These are phyloP conservation scores for Atopsyche davidsoni DNA, from an alignment of 1,140 invertebrate genomes.

Conservation along the genomic window DNA sequence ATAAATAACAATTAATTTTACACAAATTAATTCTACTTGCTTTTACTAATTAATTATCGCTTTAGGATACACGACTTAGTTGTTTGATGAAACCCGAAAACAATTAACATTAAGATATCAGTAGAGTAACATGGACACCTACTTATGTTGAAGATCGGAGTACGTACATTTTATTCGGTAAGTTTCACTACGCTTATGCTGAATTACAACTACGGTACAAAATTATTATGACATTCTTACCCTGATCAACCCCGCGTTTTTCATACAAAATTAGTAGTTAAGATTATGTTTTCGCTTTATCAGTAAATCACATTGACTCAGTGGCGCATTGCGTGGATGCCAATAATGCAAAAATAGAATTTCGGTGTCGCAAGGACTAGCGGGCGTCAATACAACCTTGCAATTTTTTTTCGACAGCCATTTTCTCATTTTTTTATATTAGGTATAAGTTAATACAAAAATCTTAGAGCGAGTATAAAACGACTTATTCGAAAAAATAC, in stretches of 20 bases:
- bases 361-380: conserved; percentile 1
- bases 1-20: conserved; percentile 11
- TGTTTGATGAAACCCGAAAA: conserved; percentile 24
- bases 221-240: conserved; percentile 48
- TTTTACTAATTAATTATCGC: conserved; percentile 28
- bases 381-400: conserved; percentile 12
- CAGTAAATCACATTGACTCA: conserved; percentile 26
- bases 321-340: conserved; percentile 10
- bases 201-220: conserved; percentile 12
- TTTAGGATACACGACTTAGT: conserved; percentile 30
- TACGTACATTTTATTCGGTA: conserved; percentile 2
- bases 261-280: conserved; percentile 20
- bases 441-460: conserved; percentile 10
- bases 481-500: conserved; percentile 13
- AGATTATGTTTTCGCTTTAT: conserved; percentile 44
- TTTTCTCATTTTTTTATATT: conserved; percentile 9
- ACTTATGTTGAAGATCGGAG: conserved; percentile 39
- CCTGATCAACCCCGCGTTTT: conserved; percentile 49
- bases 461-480: conserved; percentile 20
- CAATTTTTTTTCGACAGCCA: conserved; percentile 12
- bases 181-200: no score
- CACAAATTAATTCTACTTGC: conserved; percentile 21
- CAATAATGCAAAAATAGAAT: conserved; percentile 16
- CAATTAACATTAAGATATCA: conserved; percentile 17
- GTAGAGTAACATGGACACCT: conserved; percentile 32